Evolutionary conservation across 2,797 vertebrate genomes (phyloP), one percentile per base, ranked within the genome.

Genomic region (Anguilla anguilla): DNA sequence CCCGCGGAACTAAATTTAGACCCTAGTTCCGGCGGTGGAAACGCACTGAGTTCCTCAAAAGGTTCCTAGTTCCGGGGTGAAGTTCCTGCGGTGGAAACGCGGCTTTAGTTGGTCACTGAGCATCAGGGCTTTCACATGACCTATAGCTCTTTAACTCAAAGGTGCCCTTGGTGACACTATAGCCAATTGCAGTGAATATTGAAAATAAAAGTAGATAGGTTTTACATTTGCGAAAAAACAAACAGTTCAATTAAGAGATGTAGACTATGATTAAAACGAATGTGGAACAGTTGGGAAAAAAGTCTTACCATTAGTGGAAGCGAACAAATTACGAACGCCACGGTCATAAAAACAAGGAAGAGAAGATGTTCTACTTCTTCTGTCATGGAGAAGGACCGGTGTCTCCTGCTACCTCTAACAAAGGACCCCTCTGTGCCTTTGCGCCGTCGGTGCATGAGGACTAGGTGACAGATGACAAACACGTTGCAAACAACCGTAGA

Each of bases 311-410:
- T 94, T 67, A 97, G 91, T 0, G 97, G 97, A 88, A 97, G 91
- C 0, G 96, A 96, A 93, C 97, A 98, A 89, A 96, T 39, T 88
- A 96, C 92, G 94, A 97, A 98, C 85, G 96, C 93, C 13, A 93
- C 94, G 0, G 97, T 98, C 95, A 97, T 97, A 91, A 97, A 93
- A 0, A 90, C 94, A 87, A 97, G 93, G 69, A 97, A 93, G 49
- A 97, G 83, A 0, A 98, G 94, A 88, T 97, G 96, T 0, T 97
- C 96, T 22, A 97, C 91, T 90, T 97, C 97, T 90, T 97, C 95
- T 0, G 93, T 89, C 93, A 94, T 74, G 43, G 91, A 89, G 11
- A 86, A 49, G 0, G 86, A 89, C 77, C 13, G 43, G 88, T 88
- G 10, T 82, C 83, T 89, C 90, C 87, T 93, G 91, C 51, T 92